Evolutionary conservation across 2,113 vertebrate species (phyloP).

Genomic region (Microtus pennsylvanicus): DNA sequence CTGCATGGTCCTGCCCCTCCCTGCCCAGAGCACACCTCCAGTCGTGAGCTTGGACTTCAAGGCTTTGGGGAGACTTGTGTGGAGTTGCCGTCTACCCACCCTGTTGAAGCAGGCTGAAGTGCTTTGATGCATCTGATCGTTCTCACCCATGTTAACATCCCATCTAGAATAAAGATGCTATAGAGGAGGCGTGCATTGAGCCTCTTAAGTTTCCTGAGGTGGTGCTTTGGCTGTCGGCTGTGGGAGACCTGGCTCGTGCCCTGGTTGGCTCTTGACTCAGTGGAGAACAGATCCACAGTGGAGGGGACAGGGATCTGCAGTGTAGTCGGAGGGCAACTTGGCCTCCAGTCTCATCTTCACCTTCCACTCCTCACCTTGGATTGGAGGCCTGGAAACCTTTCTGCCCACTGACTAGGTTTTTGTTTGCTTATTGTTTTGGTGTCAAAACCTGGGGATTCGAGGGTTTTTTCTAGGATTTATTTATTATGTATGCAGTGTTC

Average conservation of each 20-base stretch:
- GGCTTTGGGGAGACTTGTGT: background rate
- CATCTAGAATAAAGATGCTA: constrained; percentile 75
- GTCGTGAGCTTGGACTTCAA: background rate
- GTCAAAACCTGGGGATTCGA: background rate
- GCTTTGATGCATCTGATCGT: constrained; percentile 20
- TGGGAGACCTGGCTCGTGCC: too few relatives aligned
- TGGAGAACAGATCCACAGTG: background rate
- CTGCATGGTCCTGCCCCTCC: constrained; percentile 40
- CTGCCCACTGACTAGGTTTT: too few relatives aligned
- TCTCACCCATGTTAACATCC: constrained; percentile 9
- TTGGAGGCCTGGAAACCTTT: background rate
- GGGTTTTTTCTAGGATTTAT: too few relatives aligned
- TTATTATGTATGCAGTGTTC: too few relatives aligned
- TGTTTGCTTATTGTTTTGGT: background rate
- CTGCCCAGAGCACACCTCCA: background rate
- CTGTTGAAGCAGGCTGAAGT: background rate
- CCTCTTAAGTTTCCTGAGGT: background rate
- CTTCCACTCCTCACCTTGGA: background rate
- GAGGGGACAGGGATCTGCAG: background rate
- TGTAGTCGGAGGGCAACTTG: background rate
- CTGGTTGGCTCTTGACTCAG: background rate
- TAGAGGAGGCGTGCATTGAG: background rate
- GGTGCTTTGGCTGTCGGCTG: background rate
- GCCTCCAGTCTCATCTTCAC: background rate
- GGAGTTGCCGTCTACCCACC: background rate